These are phyloP conservation scores for Epizoanthus fatuus DNA, from an alignment of 92 coral and sea anemone genomes.

Conservation along the genomic window DNA sequence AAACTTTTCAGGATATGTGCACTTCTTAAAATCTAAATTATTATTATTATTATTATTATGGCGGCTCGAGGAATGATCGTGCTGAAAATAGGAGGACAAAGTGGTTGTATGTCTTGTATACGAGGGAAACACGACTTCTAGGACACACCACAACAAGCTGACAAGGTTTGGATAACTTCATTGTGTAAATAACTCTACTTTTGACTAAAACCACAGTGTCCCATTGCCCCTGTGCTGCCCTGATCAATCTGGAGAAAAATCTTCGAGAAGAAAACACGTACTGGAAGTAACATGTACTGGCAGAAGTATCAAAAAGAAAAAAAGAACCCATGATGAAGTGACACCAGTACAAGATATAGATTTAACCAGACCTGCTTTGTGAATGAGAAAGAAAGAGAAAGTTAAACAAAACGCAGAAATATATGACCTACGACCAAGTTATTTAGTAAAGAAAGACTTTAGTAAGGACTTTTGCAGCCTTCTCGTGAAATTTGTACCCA, in stretches of 20 bases:
- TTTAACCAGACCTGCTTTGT: not conserved
- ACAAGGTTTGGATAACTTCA: no score
- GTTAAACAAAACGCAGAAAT: not conserved
- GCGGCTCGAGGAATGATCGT: no score
- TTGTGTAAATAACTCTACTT: no score
- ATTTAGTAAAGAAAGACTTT: not conserved
- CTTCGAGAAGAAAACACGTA: constrained; percentile 12
- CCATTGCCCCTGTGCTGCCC: constrained; percentile 9
- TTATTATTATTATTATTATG: no score
- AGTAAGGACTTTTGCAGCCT: constrained; percentile 2
- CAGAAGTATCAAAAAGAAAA: constrained; percentile 15
- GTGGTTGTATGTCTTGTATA: no score
- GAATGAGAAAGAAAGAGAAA: not conserved
- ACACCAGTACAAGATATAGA: not conserved
- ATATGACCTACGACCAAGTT: not conserved
- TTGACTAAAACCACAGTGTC: no score
- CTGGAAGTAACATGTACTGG: constrained; percentile 41
- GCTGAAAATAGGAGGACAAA: no score
- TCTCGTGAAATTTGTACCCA: not conserved
- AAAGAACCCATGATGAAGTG: not conserved
- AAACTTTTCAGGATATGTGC: no score
- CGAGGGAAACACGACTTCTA: no score
- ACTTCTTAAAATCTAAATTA: no score
- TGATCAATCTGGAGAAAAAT: constrained; percentile 37
- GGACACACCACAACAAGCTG: no score